phyloP scores from a whole-genome alignment of 2,113 vertebrate species.

The Psilopsiagon aymara region DNA sequence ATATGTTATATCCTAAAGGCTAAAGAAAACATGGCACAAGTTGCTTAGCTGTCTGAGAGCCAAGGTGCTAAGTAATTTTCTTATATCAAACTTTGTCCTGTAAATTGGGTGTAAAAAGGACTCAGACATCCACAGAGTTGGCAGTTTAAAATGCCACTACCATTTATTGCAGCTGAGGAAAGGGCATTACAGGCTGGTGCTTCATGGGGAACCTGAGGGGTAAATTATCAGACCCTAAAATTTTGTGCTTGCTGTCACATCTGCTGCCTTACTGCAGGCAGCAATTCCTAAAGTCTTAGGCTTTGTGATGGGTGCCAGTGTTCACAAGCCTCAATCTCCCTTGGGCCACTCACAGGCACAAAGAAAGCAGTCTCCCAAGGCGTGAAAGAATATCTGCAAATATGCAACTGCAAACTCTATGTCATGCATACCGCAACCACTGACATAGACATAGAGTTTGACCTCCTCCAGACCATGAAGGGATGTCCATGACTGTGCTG shows the following conservation, averaged over 20 bases:
- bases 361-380: background rate
- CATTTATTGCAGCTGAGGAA: background rate
- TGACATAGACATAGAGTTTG: accelerated
- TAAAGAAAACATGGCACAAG: background rate
- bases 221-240: background rate
- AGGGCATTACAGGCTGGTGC: accelerated
- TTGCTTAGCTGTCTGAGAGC: background rate
- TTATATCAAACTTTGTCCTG: background rate
- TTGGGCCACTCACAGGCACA: background rate
- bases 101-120: background rate
- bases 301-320: background rate
- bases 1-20: background rate
- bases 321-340: background rate
- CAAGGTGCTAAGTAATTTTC: background rate
- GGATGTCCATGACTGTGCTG: background rate
- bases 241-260: background rate
- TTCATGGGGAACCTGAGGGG: accelerated
- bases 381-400: background rate
- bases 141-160: background rate
- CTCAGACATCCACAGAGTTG: background rate
- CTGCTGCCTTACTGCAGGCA: background rate
- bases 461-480: background rate
- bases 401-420: background rate
- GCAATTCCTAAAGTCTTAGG: background rate
- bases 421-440: accelerated